Evolutionary conservation across 1,140 invertebrate species (phyloP), one percentile per base, ranked within the genome.

Genomic region (Agrypnia vestita): DNA sequence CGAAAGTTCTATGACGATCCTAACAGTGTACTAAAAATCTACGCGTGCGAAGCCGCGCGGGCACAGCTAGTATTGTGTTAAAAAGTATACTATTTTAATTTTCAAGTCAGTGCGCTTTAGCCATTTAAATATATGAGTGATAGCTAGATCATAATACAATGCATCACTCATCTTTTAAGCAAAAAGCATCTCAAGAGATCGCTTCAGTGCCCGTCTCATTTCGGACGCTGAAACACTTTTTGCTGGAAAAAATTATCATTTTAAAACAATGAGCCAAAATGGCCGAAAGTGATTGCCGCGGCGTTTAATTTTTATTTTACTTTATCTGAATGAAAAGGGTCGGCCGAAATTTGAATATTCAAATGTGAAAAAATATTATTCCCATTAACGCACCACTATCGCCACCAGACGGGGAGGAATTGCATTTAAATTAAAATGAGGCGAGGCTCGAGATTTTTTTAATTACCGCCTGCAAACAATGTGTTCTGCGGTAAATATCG

Each of bases 301-400:
- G 61, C 61, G 61, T 43, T 64, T 43, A 19, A 43, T 64, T 64
- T 64, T 35, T 64, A 64, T 64, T 64, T 64, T 13, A 21, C 61
- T 21, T 64, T 64, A 64, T 64, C 61, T 64, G 19, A 64, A 43
- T 43, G 61, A 64, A 64, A 59, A 64, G 61, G 61, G 61, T 43
- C 35, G 61, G 61, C 21, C 3, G 35, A 64, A 64, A 64, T 64
- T 64, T 64, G 61, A 64, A 64, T 64, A 64, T 64, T 64, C 61
- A 64, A 64, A 64, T 64, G 61, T 64, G 61, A 64, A 64, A 64
- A 64, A 59, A 64, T 25, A 64, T 25, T 62, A 62, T 64, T 64
- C 61, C 35, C 61, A 64, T 64, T 64, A 64, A 64, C 61, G 61
- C 61, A 25, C 21, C 35, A 64, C 61, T 64, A 25, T 21, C 15